Evolutionary conservation across 2,888 invertebrate species (phyloP), one percentile per base, ranked within the genome.

Genomic region (Cloeon dipterum): DNA sequence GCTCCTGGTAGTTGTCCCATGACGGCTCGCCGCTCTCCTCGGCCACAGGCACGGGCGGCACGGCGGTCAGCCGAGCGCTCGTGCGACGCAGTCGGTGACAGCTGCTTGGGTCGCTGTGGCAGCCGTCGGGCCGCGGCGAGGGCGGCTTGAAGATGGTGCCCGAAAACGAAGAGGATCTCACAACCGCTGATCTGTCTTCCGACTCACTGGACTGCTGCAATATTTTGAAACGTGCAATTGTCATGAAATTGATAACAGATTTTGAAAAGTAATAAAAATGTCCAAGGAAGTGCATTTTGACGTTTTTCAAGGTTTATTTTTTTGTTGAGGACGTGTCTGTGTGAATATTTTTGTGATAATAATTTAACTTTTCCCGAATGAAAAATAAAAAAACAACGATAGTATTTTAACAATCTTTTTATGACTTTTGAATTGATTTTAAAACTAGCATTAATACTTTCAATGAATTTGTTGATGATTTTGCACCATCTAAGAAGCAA

Each of bases 1-100:
- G 86, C 55, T 86, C 86, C 78, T 82, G 88, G 63, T 88, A 91
- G 57, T 81, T 82, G 57, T 91, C 91, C 91, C 91, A 91, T 33
- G 86, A 85, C 48, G 83, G 81, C 55, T 89, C 89, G 2, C 54
- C 32, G 53, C 51, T 14, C n/a, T 29, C 29, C 29, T 29, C 29
- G 29, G 10, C 16, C 29, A 29, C 29, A 14, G 13, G n/a, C n/a
- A 29, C 29, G 7, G 29, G 29, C 5, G 29, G 13, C 13, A 29
- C 29, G 7, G n/a, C 5, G n/a, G 16, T 29, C 14, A 5, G 14
- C 16, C 16, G 7, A 29, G 13, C n/a, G 29, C 13, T 8, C 13
- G 7, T 29, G 8, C 29, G 8, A 16, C n/a, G 29, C 29, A n/a
- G 7, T n/a, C 5, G 29, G 13, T n/a, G 5, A n/a, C n/a, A n/a